These are phyloP conservation scores for Pogonomyrmex californicus DNA, from an alignment of 1,140 invertebrate genomes.

Conservation along the genomic window DNA sequence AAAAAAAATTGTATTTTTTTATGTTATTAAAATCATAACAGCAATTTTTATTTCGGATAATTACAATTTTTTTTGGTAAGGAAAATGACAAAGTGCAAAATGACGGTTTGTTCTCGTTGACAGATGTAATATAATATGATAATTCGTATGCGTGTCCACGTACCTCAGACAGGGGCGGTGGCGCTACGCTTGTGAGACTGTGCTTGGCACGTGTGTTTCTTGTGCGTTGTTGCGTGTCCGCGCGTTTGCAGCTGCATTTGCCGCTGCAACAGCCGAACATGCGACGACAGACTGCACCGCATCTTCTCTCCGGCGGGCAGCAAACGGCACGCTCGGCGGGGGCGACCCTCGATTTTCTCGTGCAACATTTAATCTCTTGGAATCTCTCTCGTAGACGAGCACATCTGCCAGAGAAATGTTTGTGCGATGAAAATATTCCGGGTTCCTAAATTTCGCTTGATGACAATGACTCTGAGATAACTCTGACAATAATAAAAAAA, in stretches of 20 bases:
- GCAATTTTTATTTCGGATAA: not conserved
- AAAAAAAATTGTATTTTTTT: not conserved
- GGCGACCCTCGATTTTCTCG: conserved; percentile 77
- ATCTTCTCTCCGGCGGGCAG: conserved; percentile 81
- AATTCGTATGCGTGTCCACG: not conserved
- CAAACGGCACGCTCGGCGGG: conserved; percentile 79
- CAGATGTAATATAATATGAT: not conserved
- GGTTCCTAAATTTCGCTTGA: not conserved
- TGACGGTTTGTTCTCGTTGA: not conserved
- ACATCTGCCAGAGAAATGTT: conserved; percentile 73
- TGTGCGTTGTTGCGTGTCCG: conserved; percentile 75
- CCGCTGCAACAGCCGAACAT: conserved; percentile 73
- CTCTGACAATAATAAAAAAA: not conserved
- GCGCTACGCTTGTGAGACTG: conserved; percentile 85
- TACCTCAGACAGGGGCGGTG: conserved; percentile 84
- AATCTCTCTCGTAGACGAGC: conserved; percentile 74
- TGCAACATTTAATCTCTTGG: conserved; percentile 77
- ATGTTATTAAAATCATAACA: not conserved
- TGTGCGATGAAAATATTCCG: not conserved
- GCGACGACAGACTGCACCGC: conserved; percentile 80
- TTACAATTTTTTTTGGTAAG: not conserved
- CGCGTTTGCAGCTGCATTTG: conserved; percentile 76
- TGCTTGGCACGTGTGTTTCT: conserved; percentile 84
- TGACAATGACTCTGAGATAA: not conserved
- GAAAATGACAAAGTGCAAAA: not conserved